Evolutionary conservation across 1,140 invertebrate genomes (phyloP), one percentile per base, ranked within the genome.

Genomic region (Heliconius hermathena): DNA sequence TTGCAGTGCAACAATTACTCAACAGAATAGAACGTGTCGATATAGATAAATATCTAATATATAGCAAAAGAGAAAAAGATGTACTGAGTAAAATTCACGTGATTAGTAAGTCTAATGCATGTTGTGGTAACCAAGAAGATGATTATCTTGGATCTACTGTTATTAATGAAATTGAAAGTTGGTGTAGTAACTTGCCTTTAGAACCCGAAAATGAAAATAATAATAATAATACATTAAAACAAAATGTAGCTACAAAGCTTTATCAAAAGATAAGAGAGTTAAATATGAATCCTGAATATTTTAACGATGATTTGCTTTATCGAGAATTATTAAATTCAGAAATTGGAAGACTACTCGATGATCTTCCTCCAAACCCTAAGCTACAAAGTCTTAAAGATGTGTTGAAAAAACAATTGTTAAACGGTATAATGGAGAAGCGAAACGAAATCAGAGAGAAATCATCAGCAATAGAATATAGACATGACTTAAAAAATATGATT

Each of bases 241-340:
- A 87, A 60, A 60, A 85, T 71, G 76, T 88, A 29, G 83, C 85
- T 29, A 87, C 71, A 26, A 85, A 84, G 74, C 73, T 90, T 38
- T 87, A 77, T 74, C 83, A 89, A 82, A 88, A 82, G 82, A 60
- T 86, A n/a, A 82, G 81, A 33, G 84, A 88, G 49, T 70, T 91
- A 8, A 91, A 85, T 83, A 78, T 81, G 38, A 83, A 86, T 74
- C 84, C 88, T 9, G 77, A 79, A 74, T 76, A 83, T 73, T 82
- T 81, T 74, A 83, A 86, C 36, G 82, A 89, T 79, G 82, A 88
- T 52, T 33, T 81, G 76, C 76, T 87, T 57, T 87, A 85, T 74
- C 71, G 71, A 80, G 80, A 85, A 22, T 60, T 85, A 20, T 81
- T 90, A 52, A 72, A 36, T 33, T 79, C 86, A 71, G 84, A 88